Evolutionary conservation across 2,797 vertebrate genomes (phyloP).

Genomic region (Tragopan temminckii): DNA sequence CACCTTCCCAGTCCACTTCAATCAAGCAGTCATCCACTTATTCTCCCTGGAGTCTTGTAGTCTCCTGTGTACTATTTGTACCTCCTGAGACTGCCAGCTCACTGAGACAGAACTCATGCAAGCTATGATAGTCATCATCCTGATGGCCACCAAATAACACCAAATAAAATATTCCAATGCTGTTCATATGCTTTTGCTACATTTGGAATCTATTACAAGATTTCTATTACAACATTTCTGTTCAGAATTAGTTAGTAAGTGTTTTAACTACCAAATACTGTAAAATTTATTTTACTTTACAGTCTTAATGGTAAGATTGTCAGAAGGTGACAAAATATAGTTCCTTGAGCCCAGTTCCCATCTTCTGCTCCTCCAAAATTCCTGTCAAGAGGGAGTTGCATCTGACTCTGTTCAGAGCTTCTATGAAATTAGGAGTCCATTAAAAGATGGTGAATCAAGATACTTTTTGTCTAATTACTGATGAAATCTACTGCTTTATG

Average conservation of each 20-base stretch:
- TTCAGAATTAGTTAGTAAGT: neutral
- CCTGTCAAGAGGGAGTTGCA: neutral
- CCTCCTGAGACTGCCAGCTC: neutral
- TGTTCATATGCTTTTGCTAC: neutral
- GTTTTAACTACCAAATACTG: neutral
- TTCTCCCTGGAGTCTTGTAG: neutral
- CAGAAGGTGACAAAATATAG: neutral
- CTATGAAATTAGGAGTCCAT: neutral
- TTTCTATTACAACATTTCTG: neutral
- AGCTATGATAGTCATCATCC: neutral
- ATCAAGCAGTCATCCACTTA: neutral
- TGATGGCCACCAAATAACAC: neutral
- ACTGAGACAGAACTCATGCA: neutral
- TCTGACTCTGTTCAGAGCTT: neutral
- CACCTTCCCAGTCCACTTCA: neutral
- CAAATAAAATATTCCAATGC: neutral
- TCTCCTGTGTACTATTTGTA: neutral
- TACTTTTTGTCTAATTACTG: neutral
- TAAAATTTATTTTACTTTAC: neutral
- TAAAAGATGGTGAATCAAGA: constrained; percentile 3
- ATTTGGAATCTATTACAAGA: neutral
- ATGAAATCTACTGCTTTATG: neutral
- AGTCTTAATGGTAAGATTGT: neutral
- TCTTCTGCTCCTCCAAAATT: neutral
- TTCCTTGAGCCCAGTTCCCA: neutral